Evolutionary conservation across 53 echinoderm and acorn worm species (phyloP), one percentile per base, ranked within the genome.

Genomic region (Antedon mediterranea): DNA sequence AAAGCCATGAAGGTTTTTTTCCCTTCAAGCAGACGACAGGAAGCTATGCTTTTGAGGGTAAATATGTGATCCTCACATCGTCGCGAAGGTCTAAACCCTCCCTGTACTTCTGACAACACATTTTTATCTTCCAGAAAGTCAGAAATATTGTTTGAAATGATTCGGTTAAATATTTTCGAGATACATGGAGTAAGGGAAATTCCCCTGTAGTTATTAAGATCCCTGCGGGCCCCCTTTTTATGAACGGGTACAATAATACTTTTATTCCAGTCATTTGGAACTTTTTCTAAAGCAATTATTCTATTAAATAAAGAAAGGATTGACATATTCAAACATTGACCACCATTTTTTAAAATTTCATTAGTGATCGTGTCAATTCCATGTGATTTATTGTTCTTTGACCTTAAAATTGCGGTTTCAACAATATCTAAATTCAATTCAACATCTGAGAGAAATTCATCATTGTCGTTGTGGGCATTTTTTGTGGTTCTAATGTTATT

Each of bases 51-150:
- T 75, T 81, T 81, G 23, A 81, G 33, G 4, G 42, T 75, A 29
- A 74, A 81, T 28, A 81, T 81, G 28, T 75, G 72, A 28, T 81
- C 81, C 32, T 81, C 81, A 43, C 81, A 75, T 18, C 81, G 75
- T 37, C 32, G 6, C 9, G 6, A 28, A 3, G 43, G 23, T 6
- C 81, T 30, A 43, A 81, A 81, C 4, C 81, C 81, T 42, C 81
- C 75, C n/a, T 81, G 81, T 15, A 79, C 71, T 30, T 79, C 79
- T 32, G 79, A 30, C 26, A 79, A 34, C 9, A 31, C 15, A 71
- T 79, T 70, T 3, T 79, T 57, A 42, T 18, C 32, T 30, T 79
- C 79, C 0, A 79, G 32, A 33, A 76, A 76, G 26, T 76, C 76
- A 5, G 33, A 32, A 28, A 76, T 33, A 28, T 3, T 28, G 41